Base-by-base conservation (phyloP, 2,113 vertebrate genomes). In the Pachycephala philippinensis region DNA sequence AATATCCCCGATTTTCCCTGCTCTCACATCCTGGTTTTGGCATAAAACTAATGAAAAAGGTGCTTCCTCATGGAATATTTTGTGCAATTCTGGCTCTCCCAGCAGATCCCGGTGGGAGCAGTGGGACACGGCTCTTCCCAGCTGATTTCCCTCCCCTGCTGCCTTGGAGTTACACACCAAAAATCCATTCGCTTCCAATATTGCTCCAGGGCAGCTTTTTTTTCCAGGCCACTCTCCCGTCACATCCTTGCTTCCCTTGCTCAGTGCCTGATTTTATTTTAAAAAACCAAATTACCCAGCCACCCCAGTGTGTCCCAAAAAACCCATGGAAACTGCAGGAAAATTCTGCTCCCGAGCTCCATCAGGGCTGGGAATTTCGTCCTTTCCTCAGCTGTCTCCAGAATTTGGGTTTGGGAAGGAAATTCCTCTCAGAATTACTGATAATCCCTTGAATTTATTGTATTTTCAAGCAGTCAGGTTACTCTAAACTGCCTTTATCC, bases 21-120 rank as follows among this genome's bases (percentile, higher is more conserved):
- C 10, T 18, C 35, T 24, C 57, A 11, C 42, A 7, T 0, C 33
- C 33, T 0, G 0, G 3, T 5, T 20, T 10, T 0, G 10, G 22
- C 52, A 5, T 0, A 2, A 20, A 15, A 80, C 3, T 24, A 47
- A 49, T 0, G 0, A 3, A 60, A 9, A 50, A 19, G 7, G 9
- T 4, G 47, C 31, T 40, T 37, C 8, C 6, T 5, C 5, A 0
- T 0, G 4, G 28, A 7, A 47, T 4, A 3, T 33, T 45, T 15
- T 17, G 3, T 0, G 2, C 30, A 3, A 20, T 8, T 15, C 3
- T 0, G 9, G 13, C 54, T 5, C 0, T 2, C 84, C 44, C 45
- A 5, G 22, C 45, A 15, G 12, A 9, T 11, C 47, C 65, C 42
- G 5, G 0, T 0, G 15, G 57, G 47, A 81, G 12, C 24, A n/a